Conservation (phyloP, 2,113 vertebrate genomes). For the Copsychus sechellarum region DNA sequence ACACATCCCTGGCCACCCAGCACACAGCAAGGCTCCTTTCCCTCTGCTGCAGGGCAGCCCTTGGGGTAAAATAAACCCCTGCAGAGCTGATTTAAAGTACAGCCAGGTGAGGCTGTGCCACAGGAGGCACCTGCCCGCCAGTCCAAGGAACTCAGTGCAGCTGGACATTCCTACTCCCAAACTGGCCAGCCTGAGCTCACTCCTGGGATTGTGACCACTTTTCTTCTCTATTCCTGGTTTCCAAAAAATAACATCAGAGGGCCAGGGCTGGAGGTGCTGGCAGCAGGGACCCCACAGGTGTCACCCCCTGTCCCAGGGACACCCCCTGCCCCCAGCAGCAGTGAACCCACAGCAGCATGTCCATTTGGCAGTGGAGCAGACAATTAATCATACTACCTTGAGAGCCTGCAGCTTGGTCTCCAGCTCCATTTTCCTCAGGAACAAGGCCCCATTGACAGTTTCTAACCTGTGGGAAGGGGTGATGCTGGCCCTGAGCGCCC, state of each 20-base stretch:
- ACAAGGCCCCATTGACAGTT: constrained; percentile 81
- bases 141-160: fast-evolving
- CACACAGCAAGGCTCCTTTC: fast-evolving
- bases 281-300: fast-evolving
- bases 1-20: too few species aligned
- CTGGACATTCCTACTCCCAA: background rate
- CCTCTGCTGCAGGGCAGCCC: background rate
- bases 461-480: constrained; percentile 79
- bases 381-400: constrained; percentile 75
- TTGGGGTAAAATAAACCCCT: fast-evolving
- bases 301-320: fast-evolving
- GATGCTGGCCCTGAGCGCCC: background rate
- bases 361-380: fast-evolving
- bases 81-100: background rate
- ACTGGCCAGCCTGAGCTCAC: background rate
- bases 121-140: background rate
- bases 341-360: background rate
- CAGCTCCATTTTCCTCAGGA: constrained; percentile 85
- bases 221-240: background rate
- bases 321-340: background rate
- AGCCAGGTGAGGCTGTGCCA: too few species aligned
- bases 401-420: constrained; percentile 84
- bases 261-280: background rate
- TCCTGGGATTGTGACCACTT: background rate
- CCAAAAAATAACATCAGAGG: fast-evolving